Percentiles rank a stretch among this genome's conserved stretches.
phyloP scores from a whole-genome alignment of 2,888 invertebrate species.

The Tachina grossa region DNA sequence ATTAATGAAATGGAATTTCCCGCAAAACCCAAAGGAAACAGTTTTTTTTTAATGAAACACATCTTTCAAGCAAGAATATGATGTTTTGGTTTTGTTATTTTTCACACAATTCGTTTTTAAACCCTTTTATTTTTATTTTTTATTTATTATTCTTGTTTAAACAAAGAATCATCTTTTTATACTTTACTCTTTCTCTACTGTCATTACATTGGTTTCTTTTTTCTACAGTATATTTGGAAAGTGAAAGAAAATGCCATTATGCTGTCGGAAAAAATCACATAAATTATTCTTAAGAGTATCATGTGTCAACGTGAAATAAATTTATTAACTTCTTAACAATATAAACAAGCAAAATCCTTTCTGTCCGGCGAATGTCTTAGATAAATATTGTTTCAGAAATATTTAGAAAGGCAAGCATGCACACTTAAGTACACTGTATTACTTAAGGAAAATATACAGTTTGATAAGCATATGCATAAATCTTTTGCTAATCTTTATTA shows the following conservation, averaged over 20 bases:
- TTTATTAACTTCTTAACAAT: constrained; percentile 31
- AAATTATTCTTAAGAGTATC: neutral
- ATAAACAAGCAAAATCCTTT: constrained; percentile 1
- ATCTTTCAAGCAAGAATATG: no score
- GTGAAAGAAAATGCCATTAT: neutral
- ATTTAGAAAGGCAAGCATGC: neutral
- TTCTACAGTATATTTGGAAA: neutral
- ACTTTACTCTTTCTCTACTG: neutral
- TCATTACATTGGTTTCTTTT: neutral
- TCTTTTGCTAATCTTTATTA: neutral
- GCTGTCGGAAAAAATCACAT: neutral
- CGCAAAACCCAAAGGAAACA: no score
- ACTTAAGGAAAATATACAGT: neutral
- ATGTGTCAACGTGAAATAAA: constrained; percentile 2
- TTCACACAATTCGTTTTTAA: no score
- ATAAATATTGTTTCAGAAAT: constrained; percentile 31
- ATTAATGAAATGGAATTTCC: no score
- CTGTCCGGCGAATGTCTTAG: neutral
- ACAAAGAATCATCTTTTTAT: no score
- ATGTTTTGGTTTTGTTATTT: no score
- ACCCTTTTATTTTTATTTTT: no score
- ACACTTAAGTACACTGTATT: neutral
- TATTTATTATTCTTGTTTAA: no score
- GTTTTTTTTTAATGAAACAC: no score
- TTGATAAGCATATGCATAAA: neutral